These are phyloP conservation scores for Pandemis cinnamomeana DNA, from an alignment of 2,888 invertebrate species.

Conservation along the genomic window DNA sequence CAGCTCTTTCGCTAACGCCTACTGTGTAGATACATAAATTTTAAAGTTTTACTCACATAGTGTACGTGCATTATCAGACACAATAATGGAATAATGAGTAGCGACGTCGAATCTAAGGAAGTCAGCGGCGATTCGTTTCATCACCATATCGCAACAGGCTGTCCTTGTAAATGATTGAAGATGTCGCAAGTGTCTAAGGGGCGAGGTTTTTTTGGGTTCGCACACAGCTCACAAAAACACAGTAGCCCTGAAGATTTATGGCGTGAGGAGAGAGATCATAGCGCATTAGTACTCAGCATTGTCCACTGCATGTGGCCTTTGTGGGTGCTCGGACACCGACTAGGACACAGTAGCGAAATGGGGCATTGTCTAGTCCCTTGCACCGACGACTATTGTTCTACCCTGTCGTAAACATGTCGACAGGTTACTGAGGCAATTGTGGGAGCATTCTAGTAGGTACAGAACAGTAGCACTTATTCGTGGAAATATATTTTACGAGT, in stretches of 20 bases:
- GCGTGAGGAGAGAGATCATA: slow-evolving; percentile 75
- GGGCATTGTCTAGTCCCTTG: slow-evolving; percentile 44
- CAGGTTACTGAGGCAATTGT: slow-evolving; percentile 65
- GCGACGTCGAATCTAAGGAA: slow-evolving; percentile 28
- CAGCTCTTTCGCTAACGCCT: background rate
- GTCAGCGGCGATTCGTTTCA: slow-evolving; percentile 48
- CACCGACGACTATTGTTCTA: slow-evolving; percentile 67
- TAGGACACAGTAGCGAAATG: slow-evolving; percentile 58
- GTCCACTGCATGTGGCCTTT: slow-evolving; percentile 76
- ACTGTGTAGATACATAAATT: background rate
- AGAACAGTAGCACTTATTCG: slow-evolving; percentile 54
- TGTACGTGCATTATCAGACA: background rate
- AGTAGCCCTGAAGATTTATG: slow-evolving; percentile 76
- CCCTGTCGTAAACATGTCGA: slow-evolving; percentile 77
- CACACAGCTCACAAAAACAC: slow-evolving; percentile 58
- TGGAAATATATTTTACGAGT: slow-evolving; percentile 46
- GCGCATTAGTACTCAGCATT: slow-evolving; percentile 78
- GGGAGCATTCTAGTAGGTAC: slow-evolving; percentile 17
- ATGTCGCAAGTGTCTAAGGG: slow-evolving; percentile 40
- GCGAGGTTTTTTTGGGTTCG: slow-evolving; percentile 41
- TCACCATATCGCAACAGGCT: slow-evolving; percentile 46
- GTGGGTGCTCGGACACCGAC: slow-evolving; percentile 52
- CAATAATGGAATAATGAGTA: background rate
- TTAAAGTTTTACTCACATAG: background rate
- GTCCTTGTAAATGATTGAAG: slow-evolving; percentile 47